Base-by-base conservation (phyloP, 2,888 invertebrate genomes). In the Pandemis heparana region DNA sequence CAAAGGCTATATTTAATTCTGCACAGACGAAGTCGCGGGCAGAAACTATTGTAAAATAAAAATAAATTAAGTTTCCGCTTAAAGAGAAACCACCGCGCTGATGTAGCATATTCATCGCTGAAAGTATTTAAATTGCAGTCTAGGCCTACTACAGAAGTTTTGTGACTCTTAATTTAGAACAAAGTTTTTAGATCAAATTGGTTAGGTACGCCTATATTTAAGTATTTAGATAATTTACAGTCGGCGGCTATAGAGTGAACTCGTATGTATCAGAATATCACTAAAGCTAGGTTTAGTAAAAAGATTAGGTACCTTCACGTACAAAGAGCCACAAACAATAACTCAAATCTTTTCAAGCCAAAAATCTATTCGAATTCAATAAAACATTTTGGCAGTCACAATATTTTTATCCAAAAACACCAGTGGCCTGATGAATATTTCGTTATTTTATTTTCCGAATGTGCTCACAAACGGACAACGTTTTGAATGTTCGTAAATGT, bases 401-500 rank as follows among this genome's bases (percentile, higher is more conserved):
- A 70, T 74, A 70, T 74, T 74, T 74, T 65, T 51, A 64, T 64
- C 48, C 63, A 70, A 70, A 74, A 61, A 69, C 70, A 70, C 59
- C 69, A 59, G 65, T 64, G 70, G n/a, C 69, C 77, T 78, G 78
- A 79, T 79, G 75, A 77, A 81, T 77, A 74, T 78, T 70, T 64
- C 60, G 60, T 68, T 75, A 76, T 78, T 18, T 79, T 75, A 71
- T 81, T 81, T 83, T 81, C 72, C 73, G 76, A 76, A 79, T 73
- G 75, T 78, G 75, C 77, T 79, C 78, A 78, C 77, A 79, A 79
- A 77, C 77, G 75, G 76, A 75, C 76, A 48, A 62, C 69, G 66
- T 71, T 75, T 43, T 60, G 65, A 68, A 60, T 63, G 60, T 71
- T 69, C 70, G 70, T 75, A 72, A 75, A 76, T 77, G 78, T 74